Conservation (phyloP, 2,888 invertebrate species). For the Capitulum mitella region DNA sequence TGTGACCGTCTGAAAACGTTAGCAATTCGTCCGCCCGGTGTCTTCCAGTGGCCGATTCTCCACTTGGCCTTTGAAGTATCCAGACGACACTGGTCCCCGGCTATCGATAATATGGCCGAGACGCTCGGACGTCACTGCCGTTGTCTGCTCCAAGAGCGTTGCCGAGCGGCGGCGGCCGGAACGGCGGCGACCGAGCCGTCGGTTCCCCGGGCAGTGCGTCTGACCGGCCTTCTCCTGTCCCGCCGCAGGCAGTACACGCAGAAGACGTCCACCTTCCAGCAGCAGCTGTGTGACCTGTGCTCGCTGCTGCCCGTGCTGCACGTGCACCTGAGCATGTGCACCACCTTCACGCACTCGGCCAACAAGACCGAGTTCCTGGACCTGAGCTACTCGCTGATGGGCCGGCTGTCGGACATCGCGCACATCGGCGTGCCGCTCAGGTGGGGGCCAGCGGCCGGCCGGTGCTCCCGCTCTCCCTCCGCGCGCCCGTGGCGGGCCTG, state of each 20-base stretch:
- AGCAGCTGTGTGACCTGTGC: constrained; percentile 51
- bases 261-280: constrained; percentile 52
- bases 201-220: background rate
- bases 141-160: too few relatives aligned
- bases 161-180: too few relatives aligned
- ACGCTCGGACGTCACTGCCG: background rate
- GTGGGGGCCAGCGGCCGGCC: too few relatives aligned
- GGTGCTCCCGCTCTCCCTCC: too few relatives aligned
- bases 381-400: constrained; percentile 58
- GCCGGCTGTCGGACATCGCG: constrained; percentile 57
- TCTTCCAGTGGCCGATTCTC: too few relatives aligned
- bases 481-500: too few relatives aligned
- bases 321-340: constrained; percentile 60
- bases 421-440: constrained; percentile 56
- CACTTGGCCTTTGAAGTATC: too few relatives aligned
- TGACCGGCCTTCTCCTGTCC: background rate
- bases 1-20: too few relatives aligned
- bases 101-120: too few relatives aligned
- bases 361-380: constrained; percentile 68
- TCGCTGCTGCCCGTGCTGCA: constrained; percentile 61
- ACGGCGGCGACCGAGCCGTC: background rate
- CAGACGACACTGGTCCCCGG: too few relatives aligned
- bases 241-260: constrained; percentile 46
- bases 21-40: too few relatives aligned
- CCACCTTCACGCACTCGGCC: constrained; percentile 61